phyloP scores from a whole-genome alignment of 2,888 invertebrate species.

The Amphipoea oculea region DNA sequence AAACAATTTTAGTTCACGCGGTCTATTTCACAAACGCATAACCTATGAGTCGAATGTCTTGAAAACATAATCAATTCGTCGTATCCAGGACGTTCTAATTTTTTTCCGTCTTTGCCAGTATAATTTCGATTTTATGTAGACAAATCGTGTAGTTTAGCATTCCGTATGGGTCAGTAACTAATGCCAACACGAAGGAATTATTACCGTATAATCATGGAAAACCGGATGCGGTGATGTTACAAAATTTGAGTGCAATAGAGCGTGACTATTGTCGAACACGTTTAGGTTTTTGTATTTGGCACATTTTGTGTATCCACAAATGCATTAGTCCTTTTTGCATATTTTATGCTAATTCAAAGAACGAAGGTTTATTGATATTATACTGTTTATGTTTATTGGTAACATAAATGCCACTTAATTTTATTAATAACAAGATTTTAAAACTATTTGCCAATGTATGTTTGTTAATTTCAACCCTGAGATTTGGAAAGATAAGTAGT shows the following conservation, averaged over 20 bases:
- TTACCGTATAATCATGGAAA: conserved; percentile 72
- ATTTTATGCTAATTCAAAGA: conserved; percentile 16
- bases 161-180: conserved; percentile 70
- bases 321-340: conserved; percentile 15
- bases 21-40: conserved; percentile 39
- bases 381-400: not conserved
- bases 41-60: conserved; percentile 1
- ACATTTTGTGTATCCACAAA: conserved; percentile 32
- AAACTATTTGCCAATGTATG: not conserved
- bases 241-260: conserved; percentile 81
- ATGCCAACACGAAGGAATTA: conserved; percentile 69
- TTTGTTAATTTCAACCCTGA: not conserved
- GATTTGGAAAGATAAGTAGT: not conserved
- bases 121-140: conserved; percentile 50
- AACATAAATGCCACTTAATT: conserved; percentile 3
- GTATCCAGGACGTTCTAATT: conserved; percentile 44
- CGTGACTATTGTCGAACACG: conserved; percentile 73
- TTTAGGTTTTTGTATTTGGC: conserved; percentile 62
- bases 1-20: conserved; percentile 5
- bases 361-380: not conserved
- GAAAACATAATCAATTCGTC: conserved; percentile 29
- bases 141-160: conserved; percentile 63
- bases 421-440: not conserved
- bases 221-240: conserved; percentile 80
- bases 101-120: conserved; percentile 35